Base-by-base conservation (phyloP, 2,113 vertebrate genomes). In the Gadus chalcogrammus region DNA sequence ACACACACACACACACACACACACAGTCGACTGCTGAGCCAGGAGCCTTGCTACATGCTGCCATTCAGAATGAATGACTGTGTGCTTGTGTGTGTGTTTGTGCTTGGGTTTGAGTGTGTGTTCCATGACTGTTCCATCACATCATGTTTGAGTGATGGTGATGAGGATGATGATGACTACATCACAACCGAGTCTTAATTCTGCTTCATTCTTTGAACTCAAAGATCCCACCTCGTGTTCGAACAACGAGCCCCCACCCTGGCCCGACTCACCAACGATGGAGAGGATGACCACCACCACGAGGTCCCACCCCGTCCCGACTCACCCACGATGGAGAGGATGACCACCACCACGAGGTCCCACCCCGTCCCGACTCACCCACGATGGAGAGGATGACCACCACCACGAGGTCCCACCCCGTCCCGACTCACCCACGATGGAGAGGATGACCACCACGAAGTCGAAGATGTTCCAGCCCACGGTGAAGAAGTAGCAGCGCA, bases 391-490 rank as follows among this genome's bases (percentile, higher is more conserved):
- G 95, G 74, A 99, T 97, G 85, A 99, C 97, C 0, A 99, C 97
- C 18, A 99, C 97, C 20, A 20, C 20, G 5, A 31, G 28, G 28
- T 31, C 28, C 28, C 28, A 31, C 28, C 28, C 28, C 5, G 28
- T 4, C 60, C 8, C 22, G 60, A 92, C 96, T 74, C 86, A 99
- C 97, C 96, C 42, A 96, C 95, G 0, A 99, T 94, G 79, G 97
- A 99, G 16, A 99, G 95, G 74, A 99, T 97, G 85, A 99, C 97
- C 0, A 99, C 97, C 18, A 99, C 97, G 8, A 99, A 99, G 91
- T 99, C 97, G 16, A 99, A 99, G 81, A 99, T 98, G 82, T 99
- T 99, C 97, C 97, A 99, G 79, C 96, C 96, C 0, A 98, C 90
- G 67, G 97, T 99, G 90, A 99, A 99, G 87, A 95, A 99, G 76